A percentile compares a stretch with the other conserved stretches of the same genome.
These are phyloP conservation scores for Drosophila prosaltans DNA, from an alignment of 1,140 invertebrate species.

Conservation along the genomic window DNA sequence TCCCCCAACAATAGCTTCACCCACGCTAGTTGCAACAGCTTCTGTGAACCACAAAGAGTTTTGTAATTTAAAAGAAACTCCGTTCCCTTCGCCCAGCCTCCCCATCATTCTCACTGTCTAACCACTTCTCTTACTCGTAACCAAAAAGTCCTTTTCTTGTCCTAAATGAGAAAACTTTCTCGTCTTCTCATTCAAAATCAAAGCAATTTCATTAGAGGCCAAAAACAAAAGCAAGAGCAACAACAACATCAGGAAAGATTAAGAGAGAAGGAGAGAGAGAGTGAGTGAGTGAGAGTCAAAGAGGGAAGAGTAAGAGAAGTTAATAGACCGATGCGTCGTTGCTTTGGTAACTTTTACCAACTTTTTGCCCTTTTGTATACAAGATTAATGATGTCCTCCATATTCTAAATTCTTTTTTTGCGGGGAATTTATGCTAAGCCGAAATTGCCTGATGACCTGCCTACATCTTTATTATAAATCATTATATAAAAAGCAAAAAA, in stretches of 20 bases:
- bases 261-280: constrained; percentile 21
- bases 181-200: constrained; percentile 52
- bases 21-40: constrained; percentile 57
- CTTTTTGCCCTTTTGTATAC: constrained; percentile 54
- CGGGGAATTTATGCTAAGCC: constrained; percentile 25
- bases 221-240: constrained; percentile 12
- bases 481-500: not conserved
- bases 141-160: constrained; percentile 14
- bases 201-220: constrained; percentile 69
- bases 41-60: constrained; percentile 52
- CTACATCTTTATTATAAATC: constrained; percentile 1
- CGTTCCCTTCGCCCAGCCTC: not conserved
- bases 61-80: constrained; percentile 39
- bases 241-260: constrained; percentile 20
- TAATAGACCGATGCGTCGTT: constrained; percentile 45
- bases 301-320: constrained; percentile 13
- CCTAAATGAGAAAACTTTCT: constrained; percentile 71
- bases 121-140: not conserved
- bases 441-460: constrained; percentile 17
- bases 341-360: constrained; percentile 51
- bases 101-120: not conserved
- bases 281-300: not conserved
- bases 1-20: not conserved
- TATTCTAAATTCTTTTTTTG: not conserved
- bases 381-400: constrained; percentile 56